Base-by-base conservation (phyloP, 2,888 invertebrate genomes). In the Kryphioiulus occultus region DNA sequence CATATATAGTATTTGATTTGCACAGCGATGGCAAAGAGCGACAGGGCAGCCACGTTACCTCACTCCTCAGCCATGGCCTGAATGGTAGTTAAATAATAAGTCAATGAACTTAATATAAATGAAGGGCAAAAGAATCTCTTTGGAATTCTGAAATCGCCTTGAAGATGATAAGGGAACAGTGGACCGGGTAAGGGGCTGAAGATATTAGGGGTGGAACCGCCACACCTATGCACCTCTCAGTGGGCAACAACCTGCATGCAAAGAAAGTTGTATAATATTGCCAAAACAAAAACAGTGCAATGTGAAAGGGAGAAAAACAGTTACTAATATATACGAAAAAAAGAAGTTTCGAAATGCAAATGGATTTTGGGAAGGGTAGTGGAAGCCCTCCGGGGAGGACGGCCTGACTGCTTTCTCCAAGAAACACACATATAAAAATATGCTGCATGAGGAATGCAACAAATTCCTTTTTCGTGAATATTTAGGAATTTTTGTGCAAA, bases 81-180 rank as follows among this genome's bases (percentile, higher is more conserved):
- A 26, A 68, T 68, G 68, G 10, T 68, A 59, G 26, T 68, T 68
- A 68, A 68, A 68, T 68, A 68, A 68, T 68, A 68, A 68, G 68
- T 68, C 68, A 68, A 68, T 68, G 68, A 68, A 68, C 68, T 68
- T 68, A 68, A 68, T 68, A 68, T 68, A 68, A 68, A 68, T 68
- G 68, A 68, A 68, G 68, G 68, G 68, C 68, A 68, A 68, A 68
- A 26, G n/a, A 68, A 68, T 26, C 9, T 26, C 26, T 26, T 68
- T 26, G 68, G 68, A 68, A 68, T 68, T 68, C 26, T 26, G 68
- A 26, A 68, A 68, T 26, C 68, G 26, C 68, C 26, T 68, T 26
- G 26, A 68, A 68, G 68, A 68, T 68, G 26, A 68, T 68, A 68
- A 68, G 68, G 22, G 68, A 68, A 26, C 26, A 68, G 12, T 39